Base-by-base conservation (phyloP, 2,113 vertebrate genomes). In the Telmatochromis bifrenatus region DNA sequence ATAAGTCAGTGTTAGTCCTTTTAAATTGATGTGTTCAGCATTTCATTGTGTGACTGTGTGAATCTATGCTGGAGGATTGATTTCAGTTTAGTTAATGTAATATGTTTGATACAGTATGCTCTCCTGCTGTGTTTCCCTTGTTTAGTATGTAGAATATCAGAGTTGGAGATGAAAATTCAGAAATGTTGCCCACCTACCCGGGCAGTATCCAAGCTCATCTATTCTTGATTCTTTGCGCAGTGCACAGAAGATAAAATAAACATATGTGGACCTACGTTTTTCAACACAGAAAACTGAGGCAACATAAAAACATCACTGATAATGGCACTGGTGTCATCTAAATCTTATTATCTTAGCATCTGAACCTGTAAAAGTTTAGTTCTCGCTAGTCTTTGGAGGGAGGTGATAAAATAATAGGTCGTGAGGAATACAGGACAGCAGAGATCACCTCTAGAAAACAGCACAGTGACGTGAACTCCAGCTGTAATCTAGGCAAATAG, bases 361-460 rank as follows among this genome's bases (percentile, higher is more conserved):
- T 13, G 23, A 56, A 53, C 2, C 31, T 7, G 37, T 84, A 35
- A 53, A 73, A 47, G 23, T 37, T 79, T 17, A 14, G 15, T 81
- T 26, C 15, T 80, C 6, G 2, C 8, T 7, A 17, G 89, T 49
- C 28, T 80, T 75, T 62, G 49, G 60, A 42, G 8, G 28, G 17
- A 65, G 8, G 33, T 45, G 53, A 6, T 9, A 51, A 53, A 79
- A 70, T 81, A 87, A 37, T 26, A 35, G 53, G 37, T 7, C 54
- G 26, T 9, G 14, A 85, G 49, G 7, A 89, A 90, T 45, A 47
- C 39, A 49, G 85, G 83, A 49, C 87, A 60, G n/a, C 23, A 28
- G 77, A 56, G 83, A 84, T 89, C 87, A 89, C 87, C 84, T 92
- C 49, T 75, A 81, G 56, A 93, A 86, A 86, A 8, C 65, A 53